Percentiles rank a stretch among this genome's conserved stretches.
Conservation (phyloP, 2,113 vertebrate genomes). For the Ammodytes marinus region DNA sequence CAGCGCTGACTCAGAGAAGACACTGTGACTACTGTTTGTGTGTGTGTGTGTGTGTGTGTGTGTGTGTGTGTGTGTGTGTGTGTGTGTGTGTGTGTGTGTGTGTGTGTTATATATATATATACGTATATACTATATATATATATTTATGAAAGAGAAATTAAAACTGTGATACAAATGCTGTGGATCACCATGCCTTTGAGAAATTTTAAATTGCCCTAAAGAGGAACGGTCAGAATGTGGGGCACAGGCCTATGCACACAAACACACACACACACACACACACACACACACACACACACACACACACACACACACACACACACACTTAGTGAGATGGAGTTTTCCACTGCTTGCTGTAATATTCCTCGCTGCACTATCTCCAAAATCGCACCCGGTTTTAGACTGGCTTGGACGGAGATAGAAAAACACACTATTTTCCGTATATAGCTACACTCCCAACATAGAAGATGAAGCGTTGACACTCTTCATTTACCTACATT, state of each 20-base stretch:
- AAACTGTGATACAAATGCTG: constrained; percentile 12
- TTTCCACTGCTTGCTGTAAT: constrained; percentile 81
- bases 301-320: constrained; percentile 44
- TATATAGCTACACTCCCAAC: neutral
- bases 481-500: constrained; percentile 17
- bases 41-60: neutral
- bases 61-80: neutral
- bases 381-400: constrained; percentile 64
- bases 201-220: constrained; percentile 43
- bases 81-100: neutral
- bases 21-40: constrained; percentile 55
- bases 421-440: constrained; percentile 28
- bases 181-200: neutral
- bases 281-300: constrained; percentile 43
- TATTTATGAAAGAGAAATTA: constrained; percentile 23
- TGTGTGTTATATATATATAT: neutral
- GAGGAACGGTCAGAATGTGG: constrained; percentile 50
- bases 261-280: constrained; percentile 42
- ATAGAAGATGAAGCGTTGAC: constrained; percentile 15
- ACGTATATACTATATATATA: neutral
- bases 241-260: constrained; percentile 6
- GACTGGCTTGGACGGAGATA: constrained; percentile 30
- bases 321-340: constrained; percentile 56
- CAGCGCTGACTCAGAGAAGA: constrained; percentile 51
- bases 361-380: constrained; percentile 67